Evolutionary conservation across 1,140 invertebrate species (phyloP), one percentile per base, ranked within the genome.

Genomic region (Argopecten irradians): DNA sequence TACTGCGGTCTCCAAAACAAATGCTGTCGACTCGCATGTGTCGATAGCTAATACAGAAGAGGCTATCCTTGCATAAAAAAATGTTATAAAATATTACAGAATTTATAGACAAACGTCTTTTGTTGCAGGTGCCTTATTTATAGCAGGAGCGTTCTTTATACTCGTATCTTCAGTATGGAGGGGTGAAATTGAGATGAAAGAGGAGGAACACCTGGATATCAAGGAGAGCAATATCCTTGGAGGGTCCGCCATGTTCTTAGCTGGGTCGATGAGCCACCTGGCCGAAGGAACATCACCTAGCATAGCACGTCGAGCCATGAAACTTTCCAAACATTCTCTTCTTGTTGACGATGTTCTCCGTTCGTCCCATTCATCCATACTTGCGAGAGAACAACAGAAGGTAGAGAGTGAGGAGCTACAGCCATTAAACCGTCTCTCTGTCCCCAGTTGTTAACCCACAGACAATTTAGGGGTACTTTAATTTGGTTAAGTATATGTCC

Each of bases 91-190:
- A n/a, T n/a, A n/a, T n/a, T n/a, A n/a, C n/a, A n/a, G n/a, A n/a
- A n/a, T n/a, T n/a, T n/a, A n/a, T n/a, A n/a, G n/a, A n/a, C n/a
- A 83, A 33, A 1, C 22, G 28, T 3, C 28, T 71, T 9, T 35
- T 5, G 36, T 35, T 36, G 32, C 14, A 86, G 86, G 86, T n/a
- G 34, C 46, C 19, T 28, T 86, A 35, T 86, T 55, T 82, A 22
- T 86, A 82, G 5, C 36, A 11, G 86, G 46, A 28, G 86, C 86
- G 14, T 82, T 86, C 36, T 34, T 82, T 19, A 82, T 55, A 82
- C 41, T 86, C 32, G 34, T 55, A 11, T 34, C 86, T 8, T 82
- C 86, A 3, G 1, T 86, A 34, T 86, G 86, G 86, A 34, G 82
- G 16, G 33, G 35, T 22, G 46, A 28, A n/a, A 3, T 82, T n/a